Conservation (phyloP, 2,113 vertebrate species). For the Colossoma macropomum region DNA sequence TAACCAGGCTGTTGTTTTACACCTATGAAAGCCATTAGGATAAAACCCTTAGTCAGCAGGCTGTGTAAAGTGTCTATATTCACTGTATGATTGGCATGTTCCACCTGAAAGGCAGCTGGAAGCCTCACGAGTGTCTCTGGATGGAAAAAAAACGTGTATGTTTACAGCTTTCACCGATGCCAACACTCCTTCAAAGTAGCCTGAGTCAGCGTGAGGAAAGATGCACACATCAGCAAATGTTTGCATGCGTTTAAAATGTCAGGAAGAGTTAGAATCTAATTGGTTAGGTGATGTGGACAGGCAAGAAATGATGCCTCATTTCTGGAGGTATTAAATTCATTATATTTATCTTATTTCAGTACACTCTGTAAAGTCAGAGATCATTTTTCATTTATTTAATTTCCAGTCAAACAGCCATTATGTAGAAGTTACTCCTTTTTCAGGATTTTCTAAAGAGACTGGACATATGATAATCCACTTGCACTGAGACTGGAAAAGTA, state of each 20-base stretch:
- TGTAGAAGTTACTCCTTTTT: too few relatives aligned
- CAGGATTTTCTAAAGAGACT: too few relatives aligned
- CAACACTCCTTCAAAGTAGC: slow-evolving; percentile 12
- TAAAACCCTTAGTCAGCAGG: slow-evolving; percentile 44
- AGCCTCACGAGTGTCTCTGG: slow-evolving; percentile 33
- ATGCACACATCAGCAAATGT: background rate
- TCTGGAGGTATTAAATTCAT: too few relatives aligned
- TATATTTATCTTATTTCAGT: too few relatives aligned
- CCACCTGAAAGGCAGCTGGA: slow-evolving; percentile 39
- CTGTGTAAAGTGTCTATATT: slow-evolving; percentile 24
- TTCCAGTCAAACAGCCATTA: too few relatives aligned
- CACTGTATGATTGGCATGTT: slow-evolving; percentile 24
- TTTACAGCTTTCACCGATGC: slow-evolving; percentile 20
- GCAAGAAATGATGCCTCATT: too few relatives aligned
- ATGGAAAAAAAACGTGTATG: background rate
- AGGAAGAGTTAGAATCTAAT: background rate
- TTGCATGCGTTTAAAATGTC: background rate
- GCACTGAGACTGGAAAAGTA: too few relatives aligned
- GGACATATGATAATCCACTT: too few relatives aligned
- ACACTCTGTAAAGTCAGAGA: too few relatives aligned
- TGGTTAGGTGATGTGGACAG: background rate
- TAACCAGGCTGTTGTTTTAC: background rate
- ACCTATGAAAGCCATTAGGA: slow-evolving; percentile 27
- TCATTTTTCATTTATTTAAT: too few relatives aligned
- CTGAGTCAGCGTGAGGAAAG: slow-evolving; percentile 22